Conservation (phyloP, 2,888 invertebrate genomes). For the Drosophila testacea region DNA sequence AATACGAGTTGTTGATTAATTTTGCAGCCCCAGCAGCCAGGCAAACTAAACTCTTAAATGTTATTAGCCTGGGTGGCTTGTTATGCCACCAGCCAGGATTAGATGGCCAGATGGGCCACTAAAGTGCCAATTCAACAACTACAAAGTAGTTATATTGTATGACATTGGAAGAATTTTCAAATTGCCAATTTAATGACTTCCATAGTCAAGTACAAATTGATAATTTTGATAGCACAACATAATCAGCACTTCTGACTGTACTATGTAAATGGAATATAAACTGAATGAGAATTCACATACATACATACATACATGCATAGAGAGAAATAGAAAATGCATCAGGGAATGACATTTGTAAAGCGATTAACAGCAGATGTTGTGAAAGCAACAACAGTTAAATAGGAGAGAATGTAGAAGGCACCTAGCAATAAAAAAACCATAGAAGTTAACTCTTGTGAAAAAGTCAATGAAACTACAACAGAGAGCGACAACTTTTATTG, state of each 20-base stretch:
- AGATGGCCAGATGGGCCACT: not conserved
- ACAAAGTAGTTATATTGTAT: not conserved
- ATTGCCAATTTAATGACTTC: constrained; percentile 18
- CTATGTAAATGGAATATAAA: not conserved
- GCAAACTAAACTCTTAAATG: constrained; percentile 34
- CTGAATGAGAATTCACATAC: not conserved
- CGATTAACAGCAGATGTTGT: constrained; percentile 27
- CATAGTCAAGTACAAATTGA: constrained; percentile 35
- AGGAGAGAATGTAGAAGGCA: not conserved
- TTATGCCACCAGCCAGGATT: constrained; percentile 23
- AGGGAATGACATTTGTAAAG: constrained; percentile 26
- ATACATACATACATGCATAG: not conserved
- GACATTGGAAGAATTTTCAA: constrained; percentile 8
- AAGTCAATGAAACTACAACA: constrained; percentile 62
- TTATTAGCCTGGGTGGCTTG: constrained; percentile 36
- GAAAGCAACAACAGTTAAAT: not conserved
- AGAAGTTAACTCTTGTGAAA: constrained; percentile 63
- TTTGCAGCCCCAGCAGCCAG: constrained; percentile 27
- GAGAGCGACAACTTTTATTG: constrained; percentile 57
- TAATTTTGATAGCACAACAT: constrained; percentile 38
- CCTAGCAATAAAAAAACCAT: constrained; percentile 56
- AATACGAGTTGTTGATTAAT: constrained; percentile 64
- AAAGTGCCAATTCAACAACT: not conserved
- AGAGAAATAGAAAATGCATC: not conserved
- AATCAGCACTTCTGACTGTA: constrained; percentile 14